Conservation (phyloP, 2,888 invertebrate species). For the Drosophila kambysellisi region DNA sequence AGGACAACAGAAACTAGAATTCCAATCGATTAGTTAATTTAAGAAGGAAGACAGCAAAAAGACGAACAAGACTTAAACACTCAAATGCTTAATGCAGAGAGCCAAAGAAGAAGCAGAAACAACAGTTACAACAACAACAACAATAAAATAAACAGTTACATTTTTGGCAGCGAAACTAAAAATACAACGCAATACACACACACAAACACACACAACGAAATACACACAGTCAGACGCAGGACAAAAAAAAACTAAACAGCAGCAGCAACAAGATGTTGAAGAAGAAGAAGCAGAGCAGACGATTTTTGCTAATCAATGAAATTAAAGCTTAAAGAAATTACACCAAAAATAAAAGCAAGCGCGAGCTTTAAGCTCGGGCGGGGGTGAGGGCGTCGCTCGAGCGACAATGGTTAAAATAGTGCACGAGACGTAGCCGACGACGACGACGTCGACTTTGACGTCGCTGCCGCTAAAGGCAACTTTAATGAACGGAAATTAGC, state of each 20-base stretch:
- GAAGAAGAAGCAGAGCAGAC: constrained; percentile 34
- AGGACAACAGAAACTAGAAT: constrained; percentile 16
- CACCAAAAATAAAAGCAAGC: constrained; percentile 42
- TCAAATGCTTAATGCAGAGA: constrained; percentile 43
- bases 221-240: constrained; percentile 30
- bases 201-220: constrained; percentile 19
- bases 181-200: constrained; percentile 49
- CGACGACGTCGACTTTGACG: constrained; percentile 9
- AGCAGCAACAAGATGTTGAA: constrained; percentile 34
- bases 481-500: constrained; percentile 82
- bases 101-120: constrained; percentile 9
- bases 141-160: constrained; percentile 35
- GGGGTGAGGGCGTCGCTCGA: constrained; percentile 17
- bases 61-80: constrained; percentile 36
- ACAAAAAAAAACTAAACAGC: constrained; percentile 54
- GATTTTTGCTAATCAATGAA: constrained; percentile 83
- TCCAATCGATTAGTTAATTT: constrained; percentile 52
- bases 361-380: constrained; percentile 67
- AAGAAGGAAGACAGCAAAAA: constrained; percentile 18
- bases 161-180: constrained; percentile 62
- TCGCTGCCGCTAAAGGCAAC: constrained; percentile 56
- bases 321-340: constrained; percentile 75
- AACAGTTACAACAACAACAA: constrained; percentile 5
- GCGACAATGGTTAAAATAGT: constrained; percentile 57
- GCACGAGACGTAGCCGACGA: constrained; percentile 51